phyloP scores from a whole-genome alignment of 1,140 invertebrate genomes.

The Daktulosphaira vitifoliae region DNA sequence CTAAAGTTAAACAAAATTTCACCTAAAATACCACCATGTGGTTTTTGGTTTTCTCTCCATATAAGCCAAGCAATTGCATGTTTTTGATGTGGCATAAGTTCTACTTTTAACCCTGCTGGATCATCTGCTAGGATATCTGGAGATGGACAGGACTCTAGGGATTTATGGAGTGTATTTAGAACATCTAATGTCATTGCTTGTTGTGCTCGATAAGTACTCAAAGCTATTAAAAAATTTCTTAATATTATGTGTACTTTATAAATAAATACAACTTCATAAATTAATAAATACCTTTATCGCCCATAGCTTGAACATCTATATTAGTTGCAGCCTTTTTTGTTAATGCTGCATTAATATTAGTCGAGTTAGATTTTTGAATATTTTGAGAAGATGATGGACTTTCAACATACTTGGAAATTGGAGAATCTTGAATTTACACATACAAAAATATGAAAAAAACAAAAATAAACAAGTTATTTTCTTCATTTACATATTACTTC shows the following conservation, averaged over 20 bases:
- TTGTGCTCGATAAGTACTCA: constrained; percentile 52
- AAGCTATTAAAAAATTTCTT: constrained; percentile 42
- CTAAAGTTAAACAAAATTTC: too few species aligned
- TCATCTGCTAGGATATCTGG: constrained; percentile 52
- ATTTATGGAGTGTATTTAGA: constrained; percentile 62
- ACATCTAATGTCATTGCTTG: constrained; percentile 60
- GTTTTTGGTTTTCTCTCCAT: constrained; percentile 78
- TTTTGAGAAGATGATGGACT: too few species aligned
- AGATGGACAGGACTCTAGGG: constrained; percentile 55
- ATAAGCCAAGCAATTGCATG: constrained; percentile 78
- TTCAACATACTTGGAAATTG: too few species aligned
- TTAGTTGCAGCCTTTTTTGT: constrained; percentile 15
- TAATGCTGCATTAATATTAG: background rate
- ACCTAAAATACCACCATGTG: constrained; percentile 67
- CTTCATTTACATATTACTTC: too few species aligned
- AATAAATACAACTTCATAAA: too few species aligned
- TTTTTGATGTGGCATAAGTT: constrained; percentile 77
- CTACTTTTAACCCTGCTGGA: constrained; percentile 55
- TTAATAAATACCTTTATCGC: constrained; percentile 22
- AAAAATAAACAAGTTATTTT: too few species aligned
- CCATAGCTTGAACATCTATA: constrained; percentile 28
- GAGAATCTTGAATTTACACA: too few species aligned
- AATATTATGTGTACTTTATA: too few species aligned
- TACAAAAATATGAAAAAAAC: too few species aligned
- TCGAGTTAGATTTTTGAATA: too few species aligned